These are phyloP conservation scores for Tryphoninae sp. DNA, from an alignment of 2,888 invertebrate genomes.

Conservation along the genomic window DNA sequence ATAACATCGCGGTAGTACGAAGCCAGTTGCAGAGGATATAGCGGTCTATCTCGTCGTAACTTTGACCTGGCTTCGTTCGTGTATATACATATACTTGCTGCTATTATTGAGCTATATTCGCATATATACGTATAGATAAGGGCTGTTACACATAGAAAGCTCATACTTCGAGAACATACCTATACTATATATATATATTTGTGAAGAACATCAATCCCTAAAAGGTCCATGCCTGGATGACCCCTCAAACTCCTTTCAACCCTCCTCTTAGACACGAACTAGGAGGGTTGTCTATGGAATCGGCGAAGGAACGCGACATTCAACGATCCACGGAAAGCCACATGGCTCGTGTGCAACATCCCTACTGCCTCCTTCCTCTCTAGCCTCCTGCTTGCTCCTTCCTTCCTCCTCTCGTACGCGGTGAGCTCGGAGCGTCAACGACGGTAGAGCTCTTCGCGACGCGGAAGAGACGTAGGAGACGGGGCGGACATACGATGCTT, in stretches of 20 bases:
- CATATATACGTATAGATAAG: too few species aligned
- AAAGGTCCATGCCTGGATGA: too few species aligned
- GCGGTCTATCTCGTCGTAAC: constrained; percentile 30
- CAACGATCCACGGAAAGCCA: constrained; percentile 32
- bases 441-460: constrained; percentile 19
- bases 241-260: not conserved
- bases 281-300: constrained; percentile 8
- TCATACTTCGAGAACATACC: too few species aligned
- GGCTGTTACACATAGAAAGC: too few species aligned
- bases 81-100: not conserved
- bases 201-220: constrained; percentile 21
- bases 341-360: constrained; percentile 16
- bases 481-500: constrained; percentile 36
- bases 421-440: constrained; percentile 5
- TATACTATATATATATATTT: not conserved
- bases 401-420: not conserved
- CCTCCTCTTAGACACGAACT: not conserved
- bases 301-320: constrained; percentile 21
- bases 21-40: constrained; percentile 19
- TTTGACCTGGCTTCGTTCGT: constrained; percentile 35
- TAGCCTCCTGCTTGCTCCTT: too few species aligned
- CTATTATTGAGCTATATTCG: too few species aligned
- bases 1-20: constrained; percentile 6
- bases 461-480: constrained; percentile 19
- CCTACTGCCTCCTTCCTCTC: not conserved